Percentiles rank a stretch among this genome's conserved stretches.
Conservation (phyloP, 2,888 invertebrate genomes). For the Zaprionus lineosus region DNA sequence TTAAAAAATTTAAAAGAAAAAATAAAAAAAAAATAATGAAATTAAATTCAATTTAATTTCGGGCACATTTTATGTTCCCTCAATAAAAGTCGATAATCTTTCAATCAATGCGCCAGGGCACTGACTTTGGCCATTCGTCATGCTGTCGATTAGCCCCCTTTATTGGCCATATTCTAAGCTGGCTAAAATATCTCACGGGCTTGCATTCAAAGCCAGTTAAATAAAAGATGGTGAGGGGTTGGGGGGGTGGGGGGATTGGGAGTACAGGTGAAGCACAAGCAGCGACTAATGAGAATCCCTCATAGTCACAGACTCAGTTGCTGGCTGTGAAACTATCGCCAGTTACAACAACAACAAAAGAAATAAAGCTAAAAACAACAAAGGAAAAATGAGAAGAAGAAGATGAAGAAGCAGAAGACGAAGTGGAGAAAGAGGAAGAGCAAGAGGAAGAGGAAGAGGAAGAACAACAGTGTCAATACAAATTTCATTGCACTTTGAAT, state of each 20-base stretch:
- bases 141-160: constrained; percentile 34
- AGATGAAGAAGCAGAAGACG: background rate
- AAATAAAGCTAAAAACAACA: background rate
- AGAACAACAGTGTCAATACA: constrained; percentile 53
- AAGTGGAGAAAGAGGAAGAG: too few species aligned
- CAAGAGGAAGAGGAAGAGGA: constrained; percentile 2
- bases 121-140: constrained; percentile 29
- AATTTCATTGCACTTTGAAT: constrained; percentile 59
- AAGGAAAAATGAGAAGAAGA: background rate
- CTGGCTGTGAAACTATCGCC: too few species aligned
- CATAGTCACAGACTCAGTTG: too few species aligned
- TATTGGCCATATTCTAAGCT: constrained; percentile 22
- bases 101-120: constrained; percentile 17
- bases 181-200: too few species aligned
- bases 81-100: constrained; percentile 6
- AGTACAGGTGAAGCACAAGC: too few species aligned
- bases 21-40: background rate
- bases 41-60: background rate
- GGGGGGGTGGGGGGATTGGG: too few species aligned
- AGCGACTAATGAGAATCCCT: too few species aligned
- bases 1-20: too few species aligned
- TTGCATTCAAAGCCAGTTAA: too few species aligned
- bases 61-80: too few species aligned
- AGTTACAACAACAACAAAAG: too few species aligned
- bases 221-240: too few species aligned